Conservation (phyloP, 2,888 invertebrate species). For the Crocallis elinguaria region DNA sequence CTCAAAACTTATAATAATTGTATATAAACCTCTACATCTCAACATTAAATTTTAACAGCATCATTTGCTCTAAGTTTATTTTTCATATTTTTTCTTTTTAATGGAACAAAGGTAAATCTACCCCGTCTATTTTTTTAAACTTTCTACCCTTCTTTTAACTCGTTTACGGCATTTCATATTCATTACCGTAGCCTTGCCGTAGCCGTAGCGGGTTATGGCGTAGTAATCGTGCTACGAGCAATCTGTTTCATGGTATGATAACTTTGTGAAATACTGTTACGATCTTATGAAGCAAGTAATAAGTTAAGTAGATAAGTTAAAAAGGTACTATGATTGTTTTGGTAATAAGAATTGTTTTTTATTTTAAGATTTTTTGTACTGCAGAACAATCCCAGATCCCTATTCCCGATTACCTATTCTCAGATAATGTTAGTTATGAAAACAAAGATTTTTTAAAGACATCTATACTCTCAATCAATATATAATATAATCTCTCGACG, state of each 20-base stretch:
- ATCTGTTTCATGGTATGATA: slow-evolving; percentile 20
- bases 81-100: background rate
- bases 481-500: no score
- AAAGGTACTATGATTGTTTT: no score
- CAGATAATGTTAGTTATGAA: no score
- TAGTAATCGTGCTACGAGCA: slow-evolving; percentile 23
- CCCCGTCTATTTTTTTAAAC: slow-evolving; percentile 12
- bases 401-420: no score
- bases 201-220: slow-evolving; percentile 23
- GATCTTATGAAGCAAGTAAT: background rate
- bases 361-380: no score
- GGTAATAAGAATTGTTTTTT: background rate
- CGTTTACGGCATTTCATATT: slow-evolving; percentile 65
- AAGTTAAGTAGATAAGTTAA: background rate
- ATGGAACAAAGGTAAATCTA: slow-evolving; percentile 5
- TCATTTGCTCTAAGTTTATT: no score
- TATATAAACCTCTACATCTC: no score
- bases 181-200: slow-evolving; percentile 24
- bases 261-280: slow-evolving; percentile 1
- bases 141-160: slow-evolving; percentile 43
- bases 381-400: no score
- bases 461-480: no score
- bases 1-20: no score
- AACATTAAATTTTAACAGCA: no score
- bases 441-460: no score